Base-by-base conservation (phyloP, 2,888 invertebrate species). In the Eudemis profundana region DNA sequence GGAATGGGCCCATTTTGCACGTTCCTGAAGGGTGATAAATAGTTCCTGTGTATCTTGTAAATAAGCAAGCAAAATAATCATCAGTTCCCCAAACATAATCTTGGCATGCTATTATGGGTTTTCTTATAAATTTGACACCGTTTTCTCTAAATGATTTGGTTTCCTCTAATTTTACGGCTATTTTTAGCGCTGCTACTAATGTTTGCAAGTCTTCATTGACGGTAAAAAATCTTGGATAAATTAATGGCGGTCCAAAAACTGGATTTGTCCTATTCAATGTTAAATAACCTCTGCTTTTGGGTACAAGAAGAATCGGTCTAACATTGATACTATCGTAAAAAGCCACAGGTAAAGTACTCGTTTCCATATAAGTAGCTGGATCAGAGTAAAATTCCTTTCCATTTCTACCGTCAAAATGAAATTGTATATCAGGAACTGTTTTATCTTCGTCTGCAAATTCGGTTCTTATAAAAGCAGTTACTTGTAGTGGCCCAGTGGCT, bases 221-320 rank as follows among this genome's bases (percentile, higher is more conserved):
- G 4, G 92, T 92, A 66, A 94, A 95, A 59, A 94, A 94, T 72
- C 93, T 94, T 0, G 97, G 94, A 75, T 95, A 94, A 68, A 97
- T 95, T 56, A 95, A 77, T 0, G 97, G 97, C 66, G 93, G 91
- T 0, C 95, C 95, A 74, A 93, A 93, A 42, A 81, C 87, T 0
- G 97, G 97, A 87, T 97, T 93, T 0, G 93, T 93, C 42, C 88
- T 89, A 75, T 95, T 95, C 10, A 97, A 83, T 62, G 86, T 84
- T 3, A 95, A 73, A 57, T 86, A 90, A 0, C 95, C 95, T 75
- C 94, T 87, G 69, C 95, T 95, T 71, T 89, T 87, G 0, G 95
- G 95, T 47, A 84, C 78, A 54, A 95, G 74, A 0, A 95, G 81
- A 65, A 95, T 93, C 0, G 95, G 95, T 68, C 94, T 88, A 0